These are phyloP conservation scores for Galerucella pusilla DNA, from an alignment of 2,888 invertebrate genomes.

Conservation along the genomic window DNA sequence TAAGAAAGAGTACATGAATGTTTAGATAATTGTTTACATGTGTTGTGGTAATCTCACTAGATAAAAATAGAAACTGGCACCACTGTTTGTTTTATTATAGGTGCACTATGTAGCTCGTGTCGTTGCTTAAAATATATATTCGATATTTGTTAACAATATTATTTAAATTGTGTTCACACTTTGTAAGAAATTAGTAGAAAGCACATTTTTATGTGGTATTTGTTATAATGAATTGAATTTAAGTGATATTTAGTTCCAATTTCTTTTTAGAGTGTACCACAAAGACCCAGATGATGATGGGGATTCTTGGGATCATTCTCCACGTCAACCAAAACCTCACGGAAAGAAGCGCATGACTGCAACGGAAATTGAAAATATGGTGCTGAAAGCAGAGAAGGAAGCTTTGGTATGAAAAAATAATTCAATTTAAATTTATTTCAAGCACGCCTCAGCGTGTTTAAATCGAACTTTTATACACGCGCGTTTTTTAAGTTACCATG, in stretches of 20 bases:
- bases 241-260: not conserved
- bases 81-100: not conserved
- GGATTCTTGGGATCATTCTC: constrained; percentile 70
- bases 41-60: not conserved
- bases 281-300: constrained; percentile 66
- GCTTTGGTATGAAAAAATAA: constrained; percentile 66
- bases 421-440: no score
- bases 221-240: not conserved
- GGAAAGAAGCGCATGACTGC: constrained; percentile 55
- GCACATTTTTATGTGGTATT: not conserved
- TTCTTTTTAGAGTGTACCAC: constrained; percentile 13
- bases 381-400: constrained; percentile 71
- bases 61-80: constrained; percentile 6
- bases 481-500: no score
- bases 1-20: constrained; percentile 37
- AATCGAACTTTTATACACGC: no score
- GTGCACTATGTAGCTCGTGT: not conserved
- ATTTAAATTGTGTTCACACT: not conserved
- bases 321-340: constrained; percentile 48
- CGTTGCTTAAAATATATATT: no score
- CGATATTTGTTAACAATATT: not conserved
- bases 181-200: not conserved
- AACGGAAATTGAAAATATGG: constrained; percentile 66
- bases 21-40: constrained; percentile 10
- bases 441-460: no score